Conservation (phyloP, 2,113 vertebrate species). For the Alexandromys fortis region DNA sequence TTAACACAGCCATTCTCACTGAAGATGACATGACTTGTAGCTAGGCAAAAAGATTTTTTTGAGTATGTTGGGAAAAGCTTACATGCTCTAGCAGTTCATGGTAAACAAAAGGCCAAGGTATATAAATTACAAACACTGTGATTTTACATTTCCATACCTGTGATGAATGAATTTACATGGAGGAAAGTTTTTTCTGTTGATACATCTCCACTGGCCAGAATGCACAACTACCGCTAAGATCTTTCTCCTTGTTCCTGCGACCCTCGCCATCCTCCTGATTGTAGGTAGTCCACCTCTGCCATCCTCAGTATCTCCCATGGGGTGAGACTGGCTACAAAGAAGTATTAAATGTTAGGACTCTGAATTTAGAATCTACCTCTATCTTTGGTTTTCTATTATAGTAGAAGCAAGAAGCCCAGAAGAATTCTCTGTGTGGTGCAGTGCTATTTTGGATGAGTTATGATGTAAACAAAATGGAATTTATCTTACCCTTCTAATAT, state of each 20-base stretch:
- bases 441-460: not conserved
- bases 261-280: too few relatives aligned
- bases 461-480: not conserved
- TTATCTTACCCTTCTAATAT: not conserved
- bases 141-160: not conserved
- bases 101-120: not conserved
- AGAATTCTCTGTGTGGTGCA: not conserved
- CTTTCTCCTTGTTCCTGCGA: not conserved
- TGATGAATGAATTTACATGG: not conserved
- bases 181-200: not conserved
- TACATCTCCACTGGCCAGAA: not conserved
- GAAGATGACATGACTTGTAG: not conserved
- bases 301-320: not conserved
- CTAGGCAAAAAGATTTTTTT: not conserved
- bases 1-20: not conserved
- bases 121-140: not conserved
- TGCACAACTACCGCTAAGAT: not conserved
- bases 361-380: not conserved
- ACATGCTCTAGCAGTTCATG: not conserved
- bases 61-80: not conserved
- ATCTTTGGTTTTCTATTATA: not conserved
- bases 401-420: constrained; percentile 53
- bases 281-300: not conserved
- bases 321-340: not conserved
- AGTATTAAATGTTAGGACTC: not conserved